Evolutionary conservation across 2,797 vertebrate species (phyloP), one percentile per base, ranked within the genome.

Genomic region (Fringilla coelebs): DNA sequence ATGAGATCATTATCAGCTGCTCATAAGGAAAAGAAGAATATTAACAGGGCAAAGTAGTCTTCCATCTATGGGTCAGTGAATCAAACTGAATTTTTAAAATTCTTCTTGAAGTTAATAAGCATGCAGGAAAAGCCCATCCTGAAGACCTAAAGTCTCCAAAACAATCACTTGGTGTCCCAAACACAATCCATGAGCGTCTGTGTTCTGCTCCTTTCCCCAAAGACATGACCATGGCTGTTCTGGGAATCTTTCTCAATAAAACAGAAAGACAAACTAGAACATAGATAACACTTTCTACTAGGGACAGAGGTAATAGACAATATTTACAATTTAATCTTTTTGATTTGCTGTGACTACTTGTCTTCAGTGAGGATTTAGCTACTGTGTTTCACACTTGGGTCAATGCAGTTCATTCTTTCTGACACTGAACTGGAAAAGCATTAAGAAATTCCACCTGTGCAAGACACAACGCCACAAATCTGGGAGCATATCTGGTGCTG

Each of bases 401-500:
- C 84, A 36, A 31, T 77, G 72, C 48, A 48, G 49, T 61, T 84
- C 31, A 38, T 91, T 81, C 58, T 66, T 82, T 66, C 25, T 67
- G 85, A 48, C 9, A 14, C 4, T 71, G n/a, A 84, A 77, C 22
- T 84, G 55, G 52, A 81, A 94, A 85, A 46, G 18, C 49, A 63
- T 76, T 85, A 36, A 87, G 66, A 85, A 91, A 85, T 90, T 86
- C 82, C 38, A 90, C 45, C 80, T 74, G 74, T 79, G 83, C 65
- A 82, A 86, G 71, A 79, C 31, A 87, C 71, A 87, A 22, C 72
- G 89, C 38, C 49, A 24, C 49, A 48, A 7, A 77, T 84, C 86
- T 45, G 46, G 76, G 38, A 88, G 9, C 55, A n/a, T 79, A 38
- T 28, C 76, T 83, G 70, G 41, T 83, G 52, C 62, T 81, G 20